These are phyloP conservation scores for Brachionus paranguensis DNA, from an alignment of 1,140 invertebrate species.

Conservation along the genomic window DNA sequence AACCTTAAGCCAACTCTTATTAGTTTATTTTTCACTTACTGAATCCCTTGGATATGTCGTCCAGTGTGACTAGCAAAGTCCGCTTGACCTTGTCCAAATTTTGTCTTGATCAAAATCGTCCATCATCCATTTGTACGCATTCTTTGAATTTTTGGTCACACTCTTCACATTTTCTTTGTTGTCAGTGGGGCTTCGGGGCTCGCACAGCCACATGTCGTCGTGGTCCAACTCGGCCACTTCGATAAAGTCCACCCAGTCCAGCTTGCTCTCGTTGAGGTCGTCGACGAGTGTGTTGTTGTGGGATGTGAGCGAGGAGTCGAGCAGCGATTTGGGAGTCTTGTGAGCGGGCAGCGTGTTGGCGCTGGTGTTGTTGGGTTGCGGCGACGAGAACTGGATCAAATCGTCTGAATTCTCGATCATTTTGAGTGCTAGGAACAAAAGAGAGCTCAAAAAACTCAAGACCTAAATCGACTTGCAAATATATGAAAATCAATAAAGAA, in stretches of 20 bases:
- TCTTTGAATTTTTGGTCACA: not conserved
- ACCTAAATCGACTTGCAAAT: not conserved
- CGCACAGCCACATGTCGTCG: constrained; percentile 2
- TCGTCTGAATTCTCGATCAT: constrained; percentile 13
- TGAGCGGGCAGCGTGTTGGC: not conserved
- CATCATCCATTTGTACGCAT: constrained; percentile 26
- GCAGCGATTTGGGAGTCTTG: not conserved
- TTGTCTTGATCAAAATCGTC: constrained; percentile 32
- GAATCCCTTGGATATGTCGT: constrained; percentile 23
- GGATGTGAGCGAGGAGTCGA: not conserved
- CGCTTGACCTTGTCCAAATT: constrained; percentile 27
- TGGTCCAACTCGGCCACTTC: not conserved
- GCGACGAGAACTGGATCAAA: constrained; percentile 27
- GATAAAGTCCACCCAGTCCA: not conserved
- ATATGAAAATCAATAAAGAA: constrained; percentile 20
- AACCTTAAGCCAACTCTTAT: not conserved
- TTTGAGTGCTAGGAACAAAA: not conserved
- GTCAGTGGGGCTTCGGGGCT: not conserved
- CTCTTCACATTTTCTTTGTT: not conserved
- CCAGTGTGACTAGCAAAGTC: not conserved
- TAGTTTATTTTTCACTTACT: not conserved
- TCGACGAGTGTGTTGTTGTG: not conserved
- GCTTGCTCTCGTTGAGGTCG: not conserved
- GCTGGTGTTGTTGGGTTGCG: not conserved
- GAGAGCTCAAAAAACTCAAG: not conserved